These are phyloP conservation scores for Phoxinus dragarum DNA, from an alignment of 2,797 vertebrate genomes.

Conservation along the genomic window DNA sequence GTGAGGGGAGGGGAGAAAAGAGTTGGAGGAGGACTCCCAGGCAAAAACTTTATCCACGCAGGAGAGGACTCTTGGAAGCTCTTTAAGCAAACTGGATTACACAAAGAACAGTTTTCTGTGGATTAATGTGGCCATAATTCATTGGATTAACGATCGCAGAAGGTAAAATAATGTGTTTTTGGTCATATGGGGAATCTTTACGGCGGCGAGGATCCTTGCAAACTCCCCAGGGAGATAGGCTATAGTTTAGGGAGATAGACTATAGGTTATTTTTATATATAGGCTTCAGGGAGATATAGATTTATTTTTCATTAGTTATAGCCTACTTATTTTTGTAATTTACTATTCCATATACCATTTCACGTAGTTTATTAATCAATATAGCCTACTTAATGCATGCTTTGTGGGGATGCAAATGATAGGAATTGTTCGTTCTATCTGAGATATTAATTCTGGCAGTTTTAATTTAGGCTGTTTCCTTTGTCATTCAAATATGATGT, in stretches of 20 bases:
- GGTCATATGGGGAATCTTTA: background rate
- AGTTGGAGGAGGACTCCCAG: constrained; percentile 70
- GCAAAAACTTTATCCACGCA: constrained; percentile 66
- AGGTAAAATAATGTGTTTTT: constrained; percentile 70
- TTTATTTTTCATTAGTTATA: background rate
- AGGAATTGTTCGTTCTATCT: background rate
- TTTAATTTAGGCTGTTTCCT: background rate
- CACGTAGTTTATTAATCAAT: background rate
- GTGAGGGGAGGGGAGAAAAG: constrained; percentile 68
- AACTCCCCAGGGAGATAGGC: background rate
- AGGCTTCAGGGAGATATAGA: no score
- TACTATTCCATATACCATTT: background rate
- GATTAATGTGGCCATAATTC: constrained; percentile 72
- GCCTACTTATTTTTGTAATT: background rate
- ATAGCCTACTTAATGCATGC: background rate
- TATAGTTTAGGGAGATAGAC: background rate
- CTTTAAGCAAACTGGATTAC: constrained; percentile 55
- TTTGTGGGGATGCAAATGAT: background rate
- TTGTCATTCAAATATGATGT: background rate
- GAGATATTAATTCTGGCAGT: background rate
- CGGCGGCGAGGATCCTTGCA: background rate
- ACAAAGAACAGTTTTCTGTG: constrained; percentile 47
- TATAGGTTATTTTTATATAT: background rate
- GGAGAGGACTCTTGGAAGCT: constrained; percentile 61
- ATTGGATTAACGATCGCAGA: constrained; percentile 68